phyloP scores from a whole-genome alignment of 2,113 vertebrate species.

The Channa maculata region DNA sequence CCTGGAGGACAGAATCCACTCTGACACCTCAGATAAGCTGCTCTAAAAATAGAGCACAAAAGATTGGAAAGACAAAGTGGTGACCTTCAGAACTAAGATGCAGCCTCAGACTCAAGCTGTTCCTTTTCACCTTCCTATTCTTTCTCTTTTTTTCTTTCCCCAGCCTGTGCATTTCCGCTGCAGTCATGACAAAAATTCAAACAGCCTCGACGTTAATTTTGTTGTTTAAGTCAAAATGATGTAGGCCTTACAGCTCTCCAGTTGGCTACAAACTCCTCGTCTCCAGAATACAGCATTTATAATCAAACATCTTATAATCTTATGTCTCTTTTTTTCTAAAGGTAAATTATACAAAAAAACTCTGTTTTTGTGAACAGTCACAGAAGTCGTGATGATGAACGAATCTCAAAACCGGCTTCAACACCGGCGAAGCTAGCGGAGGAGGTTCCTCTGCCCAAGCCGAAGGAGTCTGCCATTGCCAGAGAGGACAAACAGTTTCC shows the following conservation, averaged over 20 bases:
- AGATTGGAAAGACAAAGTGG: slow-evolving; percentile 63
- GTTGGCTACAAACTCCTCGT: slow-evolving; percentile 36
- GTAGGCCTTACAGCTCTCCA: slow-evolving; percentile 14
- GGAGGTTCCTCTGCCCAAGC: slow-evolving; percentile 85
- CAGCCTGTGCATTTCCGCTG: slow-evolving; percentile 17
- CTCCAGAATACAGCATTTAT: slow-evolving; percentile 48
- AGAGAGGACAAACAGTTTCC: slow-evolving; percentile 92
- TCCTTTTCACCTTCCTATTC: slow-evolving; percentile 24
- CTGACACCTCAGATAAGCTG: slow-evolving; percentile 73
- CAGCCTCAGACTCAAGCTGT: slow-evolving; percentile 33
- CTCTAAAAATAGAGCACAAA: slow-evolving; percentile 79
- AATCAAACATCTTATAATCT: background rate
- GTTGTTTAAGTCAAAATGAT: slow-evolving; percentile 10
- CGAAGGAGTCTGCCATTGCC: slow-evolving; percentile 83
- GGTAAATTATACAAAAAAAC: slow-evolving; percentile 10
- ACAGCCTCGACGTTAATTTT: background rate
- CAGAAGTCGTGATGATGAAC: slow-evolving; percentile 94
- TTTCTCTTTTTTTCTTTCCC: slow-evolving; percentile 15
- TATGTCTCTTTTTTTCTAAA: slow-evolving; percentile 26
- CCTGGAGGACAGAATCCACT: slow-evolving; percentile 65
- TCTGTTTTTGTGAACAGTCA: slow-evolving; percentile 81
- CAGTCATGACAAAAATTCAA: slow-evolving; percentile 6
- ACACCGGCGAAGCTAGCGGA: slow-evolving; percentile 90
- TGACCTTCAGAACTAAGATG: slow-evolving; percentile 77
- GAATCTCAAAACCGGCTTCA: slow-evolving; percentile 88